phyloP scores from a whole-genome alignment of 2,113 vertebrate species.

The Oostethus manadensis region DNA sequence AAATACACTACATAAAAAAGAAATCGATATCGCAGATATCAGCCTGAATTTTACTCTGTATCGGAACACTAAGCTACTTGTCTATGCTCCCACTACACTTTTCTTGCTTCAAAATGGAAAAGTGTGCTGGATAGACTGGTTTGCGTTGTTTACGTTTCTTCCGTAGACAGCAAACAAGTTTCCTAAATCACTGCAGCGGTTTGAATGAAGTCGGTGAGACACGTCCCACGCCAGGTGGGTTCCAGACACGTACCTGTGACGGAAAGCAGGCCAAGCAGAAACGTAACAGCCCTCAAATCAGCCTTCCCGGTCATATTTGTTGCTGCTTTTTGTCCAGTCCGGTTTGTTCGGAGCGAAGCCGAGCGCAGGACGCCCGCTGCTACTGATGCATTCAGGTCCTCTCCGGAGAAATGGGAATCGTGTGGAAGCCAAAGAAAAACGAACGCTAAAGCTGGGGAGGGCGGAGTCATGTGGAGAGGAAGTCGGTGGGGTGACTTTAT shows the following conservation, averaged over 20 bases:
- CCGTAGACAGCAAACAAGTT: neutral
- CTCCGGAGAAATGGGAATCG: constrained; percentile 22
- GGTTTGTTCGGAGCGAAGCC: neutral
- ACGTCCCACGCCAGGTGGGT: neutral
- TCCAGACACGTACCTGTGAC: constrained; percentile 57
- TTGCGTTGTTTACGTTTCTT: neutral
- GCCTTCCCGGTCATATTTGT: constrained; percentile 47
- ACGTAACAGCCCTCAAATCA: constrained; percentile 7
- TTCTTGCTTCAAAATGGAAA: neutral
- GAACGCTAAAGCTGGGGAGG: constrained; percentile 17
- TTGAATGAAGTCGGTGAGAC: neutral
- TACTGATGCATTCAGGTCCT: constrained; percentile 34
- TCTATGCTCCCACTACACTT: neutral
- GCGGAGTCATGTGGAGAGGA: constrained; percentile 12
- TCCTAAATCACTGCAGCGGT: neutral
- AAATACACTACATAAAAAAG: too few relatives aligned
- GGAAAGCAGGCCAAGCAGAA: constrained; percentile 41
- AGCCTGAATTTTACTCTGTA: too few relatives aligned
- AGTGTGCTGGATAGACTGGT: neutral
- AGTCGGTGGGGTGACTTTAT: neutral
- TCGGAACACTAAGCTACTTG: too few relatives aligned
- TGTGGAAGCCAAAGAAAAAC: neutral
- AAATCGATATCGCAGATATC: too few relatives aligned
- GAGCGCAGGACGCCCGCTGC: neutral
- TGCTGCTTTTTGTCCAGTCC: neutral